A percentile compares a stretch with the other conserved stretches of the same genome.
Evolutionary conservation across 1,140 invertebrate genomes (phyloP).

Genomic region (Leptestheria dahalacensis): DNA sequence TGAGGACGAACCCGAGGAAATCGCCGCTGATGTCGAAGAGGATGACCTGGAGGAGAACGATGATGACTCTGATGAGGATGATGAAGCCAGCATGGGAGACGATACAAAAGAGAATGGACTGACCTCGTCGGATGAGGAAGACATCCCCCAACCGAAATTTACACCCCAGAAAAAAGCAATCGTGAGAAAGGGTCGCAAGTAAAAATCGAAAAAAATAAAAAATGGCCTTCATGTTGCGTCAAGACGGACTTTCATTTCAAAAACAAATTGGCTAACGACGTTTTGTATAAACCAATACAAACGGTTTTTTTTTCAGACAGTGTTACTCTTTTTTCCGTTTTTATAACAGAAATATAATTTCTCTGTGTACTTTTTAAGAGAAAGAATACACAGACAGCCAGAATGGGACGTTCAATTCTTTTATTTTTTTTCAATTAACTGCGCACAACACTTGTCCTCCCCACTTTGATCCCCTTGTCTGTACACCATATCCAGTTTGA

Average conservation of each 20-base stretch:
- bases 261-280: no score
- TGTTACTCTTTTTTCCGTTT: no score
- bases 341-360: background rate
- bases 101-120: slow-evolving; percentile 1
- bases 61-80: slow-evolving; percentile 9
- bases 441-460: background rate
- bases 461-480: background rate
- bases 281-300: no score
- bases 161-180: no score
- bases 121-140: background rate
- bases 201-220: no score
- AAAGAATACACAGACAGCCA: background rate
- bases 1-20: slow-evolving; percentile 17
- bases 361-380: background rate
- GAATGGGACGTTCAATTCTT: background rate
- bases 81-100: background rate
- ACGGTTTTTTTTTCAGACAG: no score
- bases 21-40: background rate
- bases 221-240: no score
- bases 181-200: no score
- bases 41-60: background rate
- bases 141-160: background rate
- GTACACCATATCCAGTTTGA: no score
- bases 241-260: no score
- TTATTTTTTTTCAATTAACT: background rate